Conservation (phyloP, 92 coral and sea anemone genomes). For the Zoanthus sociatus region DNA sequence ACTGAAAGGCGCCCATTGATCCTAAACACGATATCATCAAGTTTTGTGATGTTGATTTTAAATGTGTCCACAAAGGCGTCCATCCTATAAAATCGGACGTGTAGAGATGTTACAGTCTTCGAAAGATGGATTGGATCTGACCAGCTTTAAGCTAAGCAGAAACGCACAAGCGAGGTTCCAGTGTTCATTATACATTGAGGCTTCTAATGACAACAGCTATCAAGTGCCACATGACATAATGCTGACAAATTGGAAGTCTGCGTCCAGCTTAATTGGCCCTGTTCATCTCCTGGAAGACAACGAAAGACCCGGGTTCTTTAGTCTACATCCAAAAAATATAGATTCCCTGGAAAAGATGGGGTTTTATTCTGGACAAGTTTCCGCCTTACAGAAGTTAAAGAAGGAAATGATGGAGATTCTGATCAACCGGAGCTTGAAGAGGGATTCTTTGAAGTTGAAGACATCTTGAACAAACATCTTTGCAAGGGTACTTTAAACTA, state of each 20-base stretch:
- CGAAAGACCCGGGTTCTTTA: slow-evolving; percentile 28
- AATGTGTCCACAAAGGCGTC: slow-evolving; percentile 20
- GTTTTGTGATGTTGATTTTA: slow-evolving; percentile 55
- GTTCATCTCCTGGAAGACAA: slow-evolving; percentile 41
- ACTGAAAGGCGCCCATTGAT: slow-evolving; percentile 64
- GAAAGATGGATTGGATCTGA: slow-evolving; percentile 47
- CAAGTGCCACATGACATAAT: slow-evolving; percentile 52
- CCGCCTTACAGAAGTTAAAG: slow-evolving; percentile 24
- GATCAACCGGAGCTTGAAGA: slow-evolving; percentile 25
- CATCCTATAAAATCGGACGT: slow-evolving; percentile 45
- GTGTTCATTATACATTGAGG: slow-evolving; percentile 45
- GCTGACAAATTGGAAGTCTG: slow-evolving; percentile 49
- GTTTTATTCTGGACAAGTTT: slow-evolving; percentile 1
- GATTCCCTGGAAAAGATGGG: slow-evolving; percentile 23
- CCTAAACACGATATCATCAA: slow-evolving; percentile 69
- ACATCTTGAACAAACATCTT: slow-evolving; percentile 48
- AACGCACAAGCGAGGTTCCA: slow-evolving; percentile 33
- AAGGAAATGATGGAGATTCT: neutral
- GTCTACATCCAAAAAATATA: slow-evolving; percentile 6
- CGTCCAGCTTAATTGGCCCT: slow-evolving; percentile 39
- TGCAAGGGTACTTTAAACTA: slow-evolving; percentile 53
- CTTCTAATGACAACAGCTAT: slow-evolving; percentile 20
- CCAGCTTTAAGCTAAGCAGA: slow-evolving; percentile 45
- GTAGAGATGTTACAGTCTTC: slow-evolving; percentile 48
- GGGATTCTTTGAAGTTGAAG: slow-evolving; percentile 60